Base-by-base conservation (phyloP, 2,797 vertebrate genomes). In the Crax fasciolata region DNA sequence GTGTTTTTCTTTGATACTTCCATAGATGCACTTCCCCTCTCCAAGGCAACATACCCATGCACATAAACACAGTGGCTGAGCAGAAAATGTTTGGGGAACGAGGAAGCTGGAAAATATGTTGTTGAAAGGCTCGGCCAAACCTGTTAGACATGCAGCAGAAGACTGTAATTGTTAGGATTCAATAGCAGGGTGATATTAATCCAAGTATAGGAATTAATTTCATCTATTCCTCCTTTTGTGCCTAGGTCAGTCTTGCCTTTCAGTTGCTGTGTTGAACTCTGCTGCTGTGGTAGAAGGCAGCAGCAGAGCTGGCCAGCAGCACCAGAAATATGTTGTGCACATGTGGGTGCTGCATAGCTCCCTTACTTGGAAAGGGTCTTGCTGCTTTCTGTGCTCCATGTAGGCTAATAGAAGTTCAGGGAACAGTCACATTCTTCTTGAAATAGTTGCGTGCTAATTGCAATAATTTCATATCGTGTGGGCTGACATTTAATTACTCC, bases 401-500 rank as follows among this genome's bases (percentile, higher is more conserved):
- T 49, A 67, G 63, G 49, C 46, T 90, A 72, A 5, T 9, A 72
- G 7, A 87, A 87, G n/a, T 66, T 83, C 12, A 74, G 62, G 48
- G 83, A 84, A 72, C 39, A 89, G 62, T 82, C 48, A 46, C 39
- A 19, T 19, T 80, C 58, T 61, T 41, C 54, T 63, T 72, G 39
- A 85, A 87, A 71, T 49, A 39, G 54, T 14, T 84, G 74, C 35
- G 41, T 30, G 82, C 52, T 89, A 87, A 84, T 59, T 72, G 62
- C 87, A 73, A 39, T 87, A 28, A 84, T 87, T 88, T 87, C 59
- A 20, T 28, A 11, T 7, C 9, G 12, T 73, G 87, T 91, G 52
- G 94, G 85, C 91, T 94, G 92, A 24, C 65, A 28, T 39, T 59
- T 48, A 75, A 85, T 94, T 65, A 32, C 86, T 71, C 75, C 10